Evolutionary conservation across 2,888 invertebrate species (phyloP).

Genomic region (Hypena proboscidalis): DNA sequence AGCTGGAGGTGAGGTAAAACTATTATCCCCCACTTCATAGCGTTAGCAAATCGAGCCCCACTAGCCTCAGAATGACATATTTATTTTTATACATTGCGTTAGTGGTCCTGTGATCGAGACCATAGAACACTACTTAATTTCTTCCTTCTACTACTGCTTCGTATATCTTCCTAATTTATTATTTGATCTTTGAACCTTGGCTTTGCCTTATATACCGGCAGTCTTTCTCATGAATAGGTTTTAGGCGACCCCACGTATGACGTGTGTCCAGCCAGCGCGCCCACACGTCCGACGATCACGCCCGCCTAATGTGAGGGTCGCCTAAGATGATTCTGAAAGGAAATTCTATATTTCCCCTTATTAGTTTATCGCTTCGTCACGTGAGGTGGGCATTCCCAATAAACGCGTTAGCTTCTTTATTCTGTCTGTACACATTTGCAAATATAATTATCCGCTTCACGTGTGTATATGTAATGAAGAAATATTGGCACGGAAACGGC

Average conservation of each 20-base stretch:
- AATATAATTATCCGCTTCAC: slow-evolving; percentile 2
- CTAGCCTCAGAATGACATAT: slow-evolving; percentile 23
- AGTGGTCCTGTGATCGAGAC: neutral
- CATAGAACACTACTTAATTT: neutral
- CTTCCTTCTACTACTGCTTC: too few species aligned
- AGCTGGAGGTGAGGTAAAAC: slow-evolving; percentile 65
- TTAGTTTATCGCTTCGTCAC: slow-evolving; percentile 18
- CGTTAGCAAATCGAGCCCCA: slow-evolving; percentile 51
- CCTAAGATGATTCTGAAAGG: slow-evolving; percentile 5
- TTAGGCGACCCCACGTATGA: too few species aligned
- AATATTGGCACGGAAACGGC: slow-evolving; percentile 40
- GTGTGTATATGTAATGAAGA: slow-evolving; percentile 46
- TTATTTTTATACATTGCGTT: slow-evolving; percentile 4
- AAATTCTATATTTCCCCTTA: slow-evolving; percentile 14
- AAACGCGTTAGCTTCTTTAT: slow-evolving; percentile 35
- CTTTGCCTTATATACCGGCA: too few species aligned
- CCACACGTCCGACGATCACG: too few species aligned
- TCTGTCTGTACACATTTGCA: slow-evolving; percentile 32
- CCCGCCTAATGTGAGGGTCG: too few species aligned
- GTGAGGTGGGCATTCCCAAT: slow-evolving; percentile 10
- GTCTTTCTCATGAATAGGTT: too few species aligned
- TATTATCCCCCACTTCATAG: slow-evolving; percentile 61
- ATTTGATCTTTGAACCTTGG: too few species aligned
- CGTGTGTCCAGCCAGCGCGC: too few species aligned
- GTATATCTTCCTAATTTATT: too few species aligned